Evolutionary conservation across 2,888 invertebrate species (phyloP), one percentile per base, ranked within the genome.

Genomic region (Podabrus alpinus): DNA sequence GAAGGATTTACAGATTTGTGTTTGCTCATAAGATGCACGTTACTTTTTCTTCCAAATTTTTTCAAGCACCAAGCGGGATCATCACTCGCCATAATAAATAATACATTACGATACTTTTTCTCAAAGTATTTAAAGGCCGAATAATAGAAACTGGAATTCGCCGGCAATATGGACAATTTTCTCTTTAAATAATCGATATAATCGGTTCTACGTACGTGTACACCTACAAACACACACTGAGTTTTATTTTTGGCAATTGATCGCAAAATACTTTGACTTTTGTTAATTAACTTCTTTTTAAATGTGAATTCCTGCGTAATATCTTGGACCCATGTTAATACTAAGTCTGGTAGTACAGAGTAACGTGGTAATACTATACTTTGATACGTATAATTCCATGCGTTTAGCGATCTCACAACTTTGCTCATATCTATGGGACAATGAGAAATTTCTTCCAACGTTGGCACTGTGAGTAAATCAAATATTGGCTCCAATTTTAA

Each of bases 171-270:
- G 60, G 87, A 86, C 69, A 89, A 84, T 79, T 89, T 90, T 73
- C 88, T 86, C 88, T 89, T 89, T 17, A 91, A 83, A 82, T 90
- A 90, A 72, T 88, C 87, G 25, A 89, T 86, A 82, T 90, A 91
- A 83, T 91, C 91, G 1, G 90, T 90, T 72, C 91, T 85, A 67
- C 91, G 84, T 9, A 91, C 89, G 79, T 91, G 91, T 60, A 91
- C 87, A 67, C 90, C 90, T 15, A 91, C 88, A 79, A 88, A 90
- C 13, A 87, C 86, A 61, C 85, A 68, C 29, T 80, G 78, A 16
- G 77, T 74, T n/a, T 69, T 29, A 71, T 82, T 81, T 78, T 81
- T 84, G 64, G 79, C 77, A 61, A 86, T 85, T 61, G 85, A 83
- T 72, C 83, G 84, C 21, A 90, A 81, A 69, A 88, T 85, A 75